Conservation (phyloP, 2,797 vertebrate species). For the Tapera naevia region DNA sequence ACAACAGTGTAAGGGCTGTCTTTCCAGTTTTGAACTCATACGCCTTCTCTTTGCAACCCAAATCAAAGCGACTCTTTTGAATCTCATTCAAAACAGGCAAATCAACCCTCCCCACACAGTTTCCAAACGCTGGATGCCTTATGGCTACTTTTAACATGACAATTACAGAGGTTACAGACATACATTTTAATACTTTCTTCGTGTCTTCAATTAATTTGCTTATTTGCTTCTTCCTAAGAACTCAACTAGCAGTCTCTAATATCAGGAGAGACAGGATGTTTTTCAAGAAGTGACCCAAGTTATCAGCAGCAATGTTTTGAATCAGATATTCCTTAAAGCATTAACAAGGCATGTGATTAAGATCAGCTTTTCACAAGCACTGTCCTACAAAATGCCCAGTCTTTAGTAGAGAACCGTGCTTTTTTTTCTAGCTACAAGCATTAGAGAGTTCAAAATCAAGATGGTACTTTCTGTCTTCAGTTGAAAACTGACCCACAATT, state of each 20-base stretch:
- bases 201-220: not conserved
- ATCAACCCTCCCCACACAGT: not conserved
- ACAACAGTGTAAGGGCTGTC: not conserved
- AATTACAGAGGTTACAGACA: not conserved
- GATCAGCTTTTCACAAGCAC: not conserved
- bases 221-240: not conserved
- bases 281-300: not conserved
- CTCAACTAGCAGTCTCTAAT: not conserved
- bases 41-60: not conserved
- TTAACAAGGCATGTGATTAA: not conserved
- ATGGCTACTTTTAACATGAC: not conserved
- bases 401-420: not conserved
- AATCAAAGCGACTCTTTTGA: not conserved
- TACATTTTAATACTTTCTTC: not conserved
- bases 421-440: not conserved
- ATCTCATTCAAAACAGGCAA: not conserved
- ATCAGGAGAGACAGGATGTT: not conserved
- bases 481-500: not conserved
- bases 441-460: not conserved
- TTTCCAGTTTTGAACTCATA: not conserved
- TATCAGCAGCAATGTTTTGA: not conserved
- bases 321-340: not conserved
- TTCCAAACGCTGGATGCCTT: not conserved
- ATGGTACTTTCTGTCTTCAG: not conserved
- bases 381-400: not conserved